Evolutionary conservation across 2,888 invertebrate genomes (phyloP), one percentile per base, ranked within the genome.

Genomic region (Agelastica alni): DNA sequence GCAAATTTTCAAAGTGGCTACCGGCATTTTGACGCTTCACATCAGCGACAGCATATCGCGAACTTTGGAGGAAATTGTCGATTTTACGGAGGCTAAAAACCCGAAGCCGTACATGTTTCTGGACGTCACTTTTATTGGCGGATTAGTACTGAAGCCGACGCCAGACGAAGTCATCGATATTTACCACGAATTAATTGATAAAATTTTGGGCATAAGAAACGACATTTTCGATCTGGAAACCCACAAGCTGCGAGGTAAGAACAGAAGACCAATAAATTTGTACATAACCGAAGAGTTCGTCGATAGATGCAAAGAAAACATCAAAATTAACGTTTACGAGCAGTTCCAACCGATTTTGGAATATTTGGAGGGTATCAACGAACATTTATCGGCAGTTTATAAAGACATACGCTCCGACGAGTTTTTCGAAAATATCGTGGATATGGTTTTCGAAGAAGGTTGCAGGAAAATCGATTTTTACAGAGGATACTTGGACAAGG

Each of bases 31-130:
- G 47, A 78, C 79, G 42, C 78, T 83, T 65, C 83, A 87, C 72
- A 81, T 90, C 64, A 83, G 86, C 66, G 82, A 83, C 65, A 67
- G 85, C 32, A 87, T 88, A 80, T 82, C 85, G 39, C 78, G 81
- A 53, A 88, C 88, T 9, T 81, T 89, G 42, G 77, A 83, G 43
- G 78, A 82, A 58, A 75, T 89, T n/a, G 81, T 85, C 53, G 76
- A 81, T 1, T 72, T 79, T 14, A 77, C 86, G 7, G 74, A 77
- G 53, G 75, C 80, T 61, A 75, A 79, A 1, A 75, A 79, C 4
- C 53, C 51, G 10, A 51, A 44, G 12, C 63, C 65, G 3, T 68
- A 64, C 48, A 51, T 68, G 41, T 80, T 81, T 48, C 67, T 89
- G 32, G 77, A 79, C 36, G 74, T 86, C 14, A 75, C 79, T 64